Base-by-base conservation (phyloP, 2,797 vertebrate species). In the Catostomus latipinnis region DNA sequence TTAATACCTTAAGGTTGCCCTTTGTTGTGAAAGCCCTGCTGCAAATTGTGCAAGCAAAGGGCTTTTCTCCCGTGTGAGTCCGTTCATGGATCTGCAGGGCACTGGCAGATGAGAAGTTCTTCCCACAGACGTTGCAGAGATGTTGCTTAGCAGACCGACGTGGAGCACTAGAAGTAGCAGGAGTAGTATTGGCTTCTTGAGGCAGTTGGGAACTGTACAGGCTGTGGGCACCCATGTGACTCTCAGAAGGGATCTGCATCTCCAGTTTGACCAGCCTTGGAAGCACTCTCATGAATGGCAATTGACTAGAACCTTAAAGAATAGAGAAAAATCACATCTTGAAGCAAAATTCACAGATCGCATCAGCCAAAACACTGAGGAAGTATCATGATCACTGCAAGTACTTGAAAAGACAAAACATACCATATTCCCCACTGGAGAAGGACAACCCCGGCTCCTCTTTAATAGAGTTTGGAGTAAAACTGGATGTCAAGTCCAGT, bases 41-140 rank as follows among this genome's bases (percentile, higher is more conserved):
- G 58, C 98, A 99, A 80, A 99, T 94, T 82, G 94, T 96, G 85
- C 98, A 99, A n/a, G 93, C 97, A 9, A 98, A 99, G 0, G 98
- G 98, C 88, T 99, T 99, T 92, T 99, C 98, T 5, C 98, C 98
- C 0, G 98, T 99, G 78, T 99, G 98, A 0, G 98, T 99, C 49
- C 98, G 95, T 85, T 99, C 97, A 0, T 99, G 98, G 79, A 99
- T 99, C 93, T 99, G 98, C 75, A 99, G 92, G 18, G 98, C 98
- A 0, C 97, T 99, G 74, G 98, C 98, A 0, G 97, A 99, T 0
- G 98, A 99, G 90, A 99, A 99, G 92, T 97, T 98, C 93, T 99
- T 99, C 60, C 95, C 94, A 16, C 98, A 99, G 0, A 83, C 91
- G 0, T 94, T 92, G 82, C 98, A 99, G 82, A 95, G 88, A 14